Evolutionary conservation across 2,797 vertebrate genomes (phyloP).

Genomic region (Jordanella pulchra): DNA sequence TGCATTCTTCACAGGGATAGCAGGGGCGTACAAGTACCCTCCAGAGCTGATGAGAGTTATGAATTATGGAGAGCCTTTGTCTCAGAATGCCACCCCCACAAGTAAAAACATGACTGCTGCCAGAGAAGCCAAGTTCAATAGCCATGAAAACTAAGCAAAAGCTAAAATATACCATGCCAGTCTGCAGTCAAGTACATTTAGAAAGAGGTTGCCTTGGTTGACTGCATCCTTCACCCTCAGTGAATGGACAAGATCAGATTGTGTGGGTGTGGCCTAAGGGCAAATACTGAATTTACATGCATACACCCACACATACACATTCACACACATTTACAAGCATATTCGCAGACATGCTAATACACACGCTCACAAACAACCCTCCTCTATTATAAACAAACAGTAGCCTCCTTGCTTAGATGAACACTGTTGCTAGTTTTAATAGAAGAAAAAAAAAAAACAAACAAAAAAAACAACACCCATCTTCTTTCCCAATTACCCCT

Average conservation of each 20-base stretch:
- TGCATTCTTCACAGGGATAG: constrained; percentile 45
- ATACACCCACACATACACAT: constrained; percentile 60
- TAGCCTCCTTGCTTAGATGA: constrained; percentile 60
- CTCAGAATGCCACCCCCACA: constrained; percentile 52
- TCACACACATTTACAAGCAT: constrained; percentile 55
- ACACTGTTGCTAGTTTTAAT: constrained; percentile 44
- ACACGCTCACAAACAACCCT: constrained; percentile 20
- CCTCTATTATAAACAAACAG: constrained; percentile 15
- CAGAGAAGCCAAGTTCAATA: constrained; percentile 57
- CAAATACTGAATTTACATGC: constrained; percentile 69
- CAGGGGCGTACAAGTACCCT: constrained; percentile 47
- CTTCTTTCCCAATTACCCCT: constrained; percentile 34
- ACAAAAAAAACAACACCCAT: constrained; percentile 66
- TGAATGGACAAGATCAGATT: constrained; percentile 65
- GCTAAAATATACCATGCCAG: constrained; percentile 59
- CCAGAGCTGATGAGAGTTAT: constrained; percentile 59
- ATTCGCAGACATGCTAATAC: constrained; percentile 41
- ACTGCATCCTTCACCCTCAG: constrained; percentile 55
- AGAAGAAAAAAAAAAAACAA: constrained; percentile 60
- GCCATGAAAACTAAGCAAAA: constrained; percentile 58
- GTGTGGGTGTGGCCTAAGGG: constrained; percentile 72
- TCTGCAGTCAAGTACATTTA: constrained; percentile 65
- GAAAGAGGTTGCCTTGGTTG: constrained; percentile 64
- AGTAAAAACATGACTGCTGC: constrained; percentile 28
- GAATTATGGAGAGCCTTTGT: constrained; percentile 71